Evolutionary conservation across 1,140 invertebrate species (phyloP), one percentile per base, ranked within the genome.

Genomic region (Tribolium madens): DNA sequence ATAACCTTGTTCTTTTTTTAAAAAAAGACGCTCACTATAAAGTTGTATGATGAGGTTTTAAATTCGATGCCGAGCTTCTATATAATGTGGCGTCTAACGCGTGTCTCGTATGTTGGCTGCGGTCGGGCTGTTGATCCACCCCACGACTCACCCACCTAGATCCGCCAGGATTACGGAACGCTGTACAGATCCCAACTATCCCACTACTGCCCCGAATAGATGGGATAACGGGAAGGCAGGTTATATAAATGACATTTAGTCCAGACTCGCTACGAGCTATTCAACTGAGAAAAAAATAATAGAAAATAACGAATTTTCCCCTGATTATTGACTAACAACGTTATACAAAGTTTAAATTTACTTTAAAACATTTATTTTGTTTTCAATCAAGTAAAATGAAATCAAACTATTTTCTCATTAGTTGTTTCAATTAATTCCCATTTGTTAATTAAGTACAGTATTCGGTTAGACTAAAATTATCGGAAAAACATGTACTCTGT

Each of bases 81-180:
- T 18, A 53, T 73, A 52, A 73, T 73, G 50, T 73, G 71, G 47
- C 71, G 21, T 60, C 18, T 31, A 76, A 76, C 68, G 50, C 48
- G 48, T 76, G 75, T 76, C 57, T 73, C 75, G 52, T 76, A 76
- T 76, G 68, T 76, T 73, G 75, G 17, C 53, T 60, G 75, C 48
- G 75, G 75, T 76, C 48, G 75, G 60, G 75, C 47, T 72, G 75
- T 76, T 76, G 75, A 76, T 76, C 75, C 75, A 72, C 57, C 75
- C 53, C 50, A 71, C 68, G 69, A 53, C 52, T 76, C 75, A 33
- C 21, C 68, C 36, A 21, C 48, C 53, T 50, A 57, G 68, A 76
- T 76, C 75, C 69, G 6, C n/a, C 42, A 31, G 75, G 75, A 76
- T 76, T 76, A 76, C 76, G 14, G 72, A 33, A 60, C 48, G 76